Conservation (phyloP, 2,888 invertebrate species). For the Magallana nippona region DNA sequence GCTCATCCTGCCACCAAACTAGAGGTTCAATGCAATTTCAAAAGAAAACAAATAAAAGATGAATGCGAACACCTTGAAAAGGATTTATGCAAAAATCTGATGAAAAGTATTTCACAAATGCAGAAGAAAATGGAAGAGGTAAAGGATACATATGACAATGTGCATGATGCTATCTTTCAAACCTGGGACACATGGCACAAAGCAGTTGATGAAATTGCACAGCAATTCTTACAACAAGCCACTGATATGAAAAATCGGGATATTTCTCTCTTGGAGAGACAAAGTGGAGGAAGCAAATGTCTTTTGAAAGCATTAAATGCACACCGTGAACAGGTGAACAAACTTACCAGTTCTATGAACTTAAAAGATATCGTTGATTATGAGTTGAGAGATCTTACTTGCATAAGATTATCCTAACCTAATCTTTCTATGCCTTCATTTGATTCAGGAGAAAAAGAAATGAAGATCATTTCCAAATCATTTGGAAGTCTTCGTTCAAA, state of each 20-base stretch:
- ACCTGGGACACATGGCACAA: background rate
- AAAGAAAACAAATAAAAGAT: background rate
- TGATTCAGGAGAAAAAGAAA: background rate
- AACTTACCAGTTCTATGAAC: background rate
- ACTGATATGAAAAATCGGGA: background rate
- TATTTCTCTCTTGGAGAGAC: background rate
- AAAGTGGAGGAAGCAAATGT: background rate
- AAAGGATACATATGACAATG: background rate
- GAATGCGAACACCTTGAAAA: background rate
- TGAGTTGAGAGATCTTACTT: background rate
- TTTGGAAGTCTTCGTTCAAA: background rate
- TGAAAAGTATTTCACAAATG: background rate
- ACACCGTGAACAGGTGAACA: background rate
- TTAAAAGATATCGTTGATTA: background rate
- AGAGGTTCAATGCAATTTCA: background rate
- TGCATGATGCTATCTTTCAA: background rate
- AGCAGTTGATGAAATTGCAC: background rate
- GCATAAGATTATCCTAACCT: background rate
- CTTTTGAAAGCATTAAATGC: background rate
- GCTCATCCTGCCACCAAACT: constrained; percentile 6
- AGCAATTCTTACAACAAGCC: background rate
- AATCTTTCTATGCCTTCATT: background rate
- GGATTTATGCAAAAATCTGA: background rate
- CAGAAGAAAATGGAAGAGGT: background rate
- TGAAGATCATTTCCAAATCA: background rate